A percentile compares a stretch with the other conserved stretches of the same genome.
These are phyloP conservation scores for Lindbergichthys nudifrons DNA, from an alignment of 2,797 vertebrate genomes.

Conservation along the genomic window DNA sequence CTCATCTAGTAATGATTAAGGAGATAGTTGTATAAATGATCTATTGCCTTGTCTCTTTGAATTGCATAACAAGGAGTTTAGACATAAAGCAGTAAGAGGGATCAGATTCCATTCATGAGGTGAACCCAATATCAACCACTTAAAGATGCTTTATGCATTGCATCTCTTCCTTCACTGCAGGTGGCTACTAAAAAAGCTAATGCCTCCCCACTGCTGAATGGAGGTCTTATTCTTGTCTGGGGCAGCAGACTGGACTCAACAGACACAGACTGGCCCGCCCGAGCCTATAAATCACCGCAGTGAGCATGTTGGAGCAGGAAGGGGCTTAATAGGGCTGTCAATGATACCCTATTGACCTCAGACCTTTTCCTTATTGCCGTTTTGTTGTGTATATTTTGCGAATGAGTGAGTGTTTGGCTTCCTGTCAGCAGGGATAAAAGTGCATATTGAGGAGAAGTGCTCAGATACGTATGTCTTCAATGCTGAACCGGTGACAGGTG, in stretches of 20 bases:
- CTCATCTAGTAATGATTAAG: constrained; percentile 34
- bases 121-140: constrained; percentile 57
- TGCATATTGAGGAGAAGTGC: constrained; percentile 20
- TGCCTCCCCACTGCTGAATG: constrained; percentile 47
- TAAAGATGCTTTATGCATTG: constrained; percentile 47
- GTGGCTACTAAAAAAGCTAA: constrained; percentile 50
- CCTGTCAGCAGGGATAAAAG: constrained; percentile 8
- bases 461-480: constrained; percentile 37
- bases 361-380: constrained; percentile 6
- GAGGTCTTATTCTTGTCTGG: constrained; percentile 57
- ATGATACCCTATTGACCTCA: constrained; percentile 61
- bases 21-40: constrained; percentile 35
- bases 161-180: constrained; percentile 53
- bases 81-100: constrained; percentile 18
- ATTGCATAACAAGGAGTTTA: constrained; percentile 14
- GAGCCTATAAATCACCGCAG: constrained; percentile 62
- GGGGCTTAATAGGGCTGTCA: constrained; percentile 52
- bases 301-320: constrained; percentile 44
- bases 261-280: constrained; percentile 48
- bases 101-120: constrained; percentile 44
- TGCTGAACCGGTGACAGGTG: constrained; percentile 45
- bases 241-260: constrained; percentile 48
- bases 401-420: constrained; percentile 26
- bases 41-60: constrained; percentile 17
- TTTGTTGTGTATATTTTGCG: constrained; percentile 23